phyloP scores from a whole-genome alignment of 1,140 invertebrate species.

The Saccostrea cuccullata region DNA sequence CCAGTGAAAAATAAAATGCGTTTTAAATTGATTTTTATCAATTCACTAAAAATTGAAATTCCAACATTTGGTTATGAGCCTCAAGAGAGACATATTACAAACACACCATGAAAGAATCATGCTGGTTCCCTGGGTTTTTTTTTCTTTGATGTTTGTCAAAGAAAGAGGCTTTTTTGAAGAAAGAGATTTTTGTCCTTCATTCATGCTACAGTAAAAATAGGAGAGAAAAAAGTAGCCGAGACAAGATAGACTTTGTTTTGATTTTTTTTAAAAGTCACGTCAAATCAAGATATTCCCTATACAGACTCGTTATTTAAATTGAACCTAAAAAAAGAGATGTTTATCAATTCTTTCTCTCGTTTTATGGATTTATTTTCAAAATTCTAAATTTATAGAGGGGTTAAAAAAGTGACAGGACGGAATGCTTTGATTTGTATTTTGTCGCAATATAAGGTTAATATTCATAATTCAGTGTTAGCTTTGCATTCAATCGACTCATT shows the following conservation, averaged over 20 bases:
- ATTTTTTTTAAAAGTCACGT: not conserved
- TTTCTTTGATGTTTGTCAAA: not conserved
- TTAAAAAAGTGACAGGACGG: not conserved
- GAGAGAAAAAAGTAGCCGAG: not conserved
- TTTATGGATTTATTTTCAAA: not conserved
- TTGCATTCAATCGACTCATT: constrained; percentile 24
- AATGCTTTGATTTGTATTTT: constrained; percentile 21
- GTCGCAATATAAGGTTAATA: constrained; percentile 22
- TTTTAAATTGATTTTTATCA: constrained; percentile 36
- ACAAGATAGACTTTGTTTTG: not conserved
- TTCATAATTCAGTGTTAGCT: constrained; percentile 18
- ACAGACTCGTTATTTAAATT: not conserved
- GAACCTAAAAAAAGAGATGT: not conserved
- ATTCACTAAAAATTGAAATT: constrained; percentile 31
- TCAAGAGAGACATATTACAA: not conserved
- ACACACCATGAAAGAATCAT: not conserved
- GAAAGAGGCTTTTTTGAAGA: not conserved
- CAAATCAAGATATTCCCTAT: not conserved
- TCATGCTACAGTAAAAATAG: not conserved
- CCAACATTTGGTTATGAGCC: not conserved
- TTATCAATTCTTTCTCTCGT: not conserved
- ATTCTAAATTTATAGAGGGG: not conserved
- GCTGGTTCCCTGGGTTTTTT: not conserved
- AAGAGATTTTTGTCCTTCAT: not conserved
- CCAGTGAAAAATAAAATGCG: constrained; percentile 28